Evolutionary conservation across 2,888 invertebrate species (phyloP), one percentile per base, ranked within the genome.

Genomic region (Pachydiplax longipennis): DNA sequence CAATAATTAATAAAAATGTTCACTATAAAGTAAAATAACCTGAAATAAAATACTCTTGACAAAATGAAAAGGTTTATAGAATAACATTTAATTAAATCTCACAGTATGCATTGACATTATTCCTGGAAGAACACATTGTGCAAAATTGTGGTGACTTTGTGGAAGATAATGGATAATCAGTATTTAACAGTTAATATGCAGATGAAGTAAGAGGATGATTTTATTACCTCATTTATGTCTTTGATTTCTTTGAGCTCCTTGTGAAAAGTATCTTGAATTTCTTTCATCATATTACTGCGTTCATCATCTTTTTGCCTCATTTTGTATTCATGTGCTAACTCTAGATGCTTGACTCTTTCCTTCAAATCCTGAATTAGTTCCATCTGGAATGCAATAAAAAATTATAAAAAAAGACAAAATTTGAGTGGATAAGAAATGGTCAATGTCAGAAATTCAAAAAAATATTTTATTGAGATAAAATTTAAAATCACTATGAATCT

Each of bases 311-410:
- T 94, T 94, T 98, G 97, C 44, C 97, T 95, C 92, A 97, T 95
- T 93, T 98, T 97, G 93, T 98, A 98, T 0, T 97, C 96, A 93
- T 98, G 97, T 93, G 99, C 98, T 22, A 97, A 97, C 93, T 98
- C 97, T 92, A 98, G 94, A 93, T 99, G 98, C 92, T 96, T 96
- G 93, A 98, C 96, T 90, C 98, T 95, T 37, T 96, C 95, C 92
- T 96, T 96, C 44, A 97, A 93, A 91, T 96, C 96, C 61, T 94
- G 94, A 91, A 97, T 97, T 91, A 95, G 95, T 2, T 95, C 40
- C 65, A 87, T 61, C 87, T 87, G n/a, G 25, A 87, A 87, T 65
- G 4, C 18, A 80, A 31, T n/a, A 31, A 31, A 44, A 0, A 18
- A 81, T 22, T 40, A 0, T 31, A 0, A 18, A 37, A 31, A 18